phyloP scores from a whole-genome alignment of 2,888 invertebrate species.

The Morpho deidamia region DNA sequence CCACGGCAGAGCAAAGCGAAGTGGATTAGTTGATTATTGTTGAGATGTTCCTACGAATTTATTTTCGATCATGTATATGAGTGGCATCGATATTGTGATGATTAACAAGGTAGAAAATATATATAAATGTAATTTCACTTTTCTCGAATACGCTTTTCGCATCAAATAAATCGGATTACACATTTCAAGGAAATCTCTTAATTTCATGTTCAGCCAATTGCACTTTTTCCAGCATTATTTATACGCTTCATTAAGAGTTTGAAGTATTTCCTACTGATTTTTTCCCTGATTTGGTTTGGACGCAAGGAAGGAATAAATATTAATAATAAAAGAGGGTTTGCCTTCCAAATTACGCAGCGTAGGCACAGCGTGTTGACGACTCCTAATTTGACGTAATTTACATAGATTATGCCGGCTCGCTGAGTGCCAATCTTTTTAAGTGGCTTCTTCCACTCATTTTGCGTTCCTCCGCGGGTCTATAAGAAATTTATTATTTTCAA shows the following conservation, averaged over 20 bases:
- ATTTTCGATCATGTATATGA: too few species aligned
- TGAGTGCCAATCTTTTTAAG: conserved; percentile 79
- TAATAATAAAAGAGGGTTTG: conserved; percentile 77
- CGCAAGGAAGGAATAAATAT: conserved; percentile 72
- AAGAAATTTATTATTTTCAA: conserved; percentile 66
- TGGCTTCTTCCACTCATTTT: conserved; percentile 74
- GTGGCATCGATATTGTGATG: too few species aligned
- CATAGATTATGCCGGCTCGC: conserved; percentile 77
- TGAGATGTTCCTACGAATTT: too few species aligned
- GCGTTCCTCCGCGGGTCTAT: conserved; percentile 63
- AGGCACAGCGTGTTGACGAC: conserved; percentile 71
- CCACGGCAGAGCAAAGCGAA: too few species aligned
- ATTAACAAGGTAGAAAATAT: too few species aligned
- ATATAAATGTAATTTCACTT: too few species aligned
- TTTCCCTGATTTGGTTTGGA: conserved; percentile 48
- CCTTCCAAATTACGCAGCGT: conserved; percentile 66
- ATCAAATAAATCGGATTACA: neutral
- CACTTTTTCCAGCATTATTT: conserved; percentile 41
- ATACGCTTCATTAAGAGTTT: conserved; percentile 60
- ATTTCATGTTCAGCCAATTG: conserved; percentile 24
- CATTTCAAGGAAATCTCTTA: conserved; percentile 12
- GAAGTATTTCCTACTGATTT: conserved; percentile 53
- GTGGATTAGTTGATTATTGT: too few species aligned
- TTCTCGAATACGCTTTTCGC: neutral
- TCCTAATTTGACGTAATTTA: conserved; percentile 78